Evolutionary conservation across 1,140 invertebrate species (phyloP).

Genomic region (Micrasema longulum): DNA sequence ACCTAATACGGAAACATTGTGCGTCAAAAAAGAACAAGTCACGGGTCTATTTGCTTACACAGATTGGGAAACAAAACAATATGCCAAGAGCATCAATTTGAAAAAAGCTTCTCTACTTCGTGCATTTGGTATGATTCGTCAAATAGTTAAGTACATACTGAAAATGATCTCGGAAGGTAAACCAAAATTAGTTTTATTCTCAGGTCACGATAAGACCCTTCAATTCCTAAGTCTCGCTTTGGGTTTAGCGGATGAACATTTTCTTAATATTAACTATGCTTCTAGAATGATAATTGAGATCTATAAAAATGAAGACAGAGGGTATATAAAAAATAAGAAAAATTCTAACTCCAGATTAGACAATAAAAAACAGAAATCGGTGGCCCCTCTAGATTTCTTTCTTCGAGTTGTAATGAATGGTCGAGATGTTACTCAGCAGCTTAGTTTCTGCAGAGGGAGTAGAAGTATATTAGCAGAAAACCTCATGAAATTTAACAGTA

Average conservation of each 20-base stretch:
- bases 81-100: slow-evolving; percentile 74
- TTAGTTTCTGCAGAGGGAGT: slow-evolving; percentile 81
- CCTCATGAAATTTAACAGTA: slow-evolving; percentile 60
- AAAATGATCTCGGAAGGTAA: slow-evolving; percentile 81
- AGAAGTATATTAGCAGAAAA: slow-evolving; percentile 57
- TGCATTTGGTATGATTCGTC: slow-evolving; percentile 81
- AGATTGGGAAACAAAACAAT: slow-evolving; percentile 79
- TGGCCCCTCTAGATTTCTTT: slow-evolving; percentile 75
- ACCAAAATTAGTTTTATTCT: slow-evolving; percentile 87
- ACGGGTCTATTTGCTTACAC: slow-evolving; percentile 79
- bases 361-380: slow-evolving; percentile 54
- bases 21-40: slow-evolving; percentile 77
- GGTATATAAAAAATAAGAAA: slow-evolving; percentile 67
- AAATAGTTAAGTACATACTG: slow-evolving; percentile 83
- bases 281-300: slow-evolving; percentile 88
- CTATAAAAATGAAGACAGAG: slow-evolving; percentile 70
- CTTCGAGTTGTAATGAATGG: slow-evolving; percentile 90
- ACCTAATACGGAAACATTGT: slow-evolving; percentile 66
- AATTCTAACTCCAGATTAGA: slow-evolving; percentile 52
- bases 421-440: slow-evolving; percentile 83
- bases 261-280: slow-evolving; percentile 78
- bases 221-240: slow-evolving; percentile 85
- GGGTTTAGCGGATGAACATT: slow-evolving; percentile 72
- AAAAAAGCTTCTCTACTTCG: slow-evolving; percentile 76
- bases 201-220: slow-evolving; percentile 91